Conservation (phyloP, 2,797 vertebrate genomes). For the Lophotriccus pileatus region DNA sequence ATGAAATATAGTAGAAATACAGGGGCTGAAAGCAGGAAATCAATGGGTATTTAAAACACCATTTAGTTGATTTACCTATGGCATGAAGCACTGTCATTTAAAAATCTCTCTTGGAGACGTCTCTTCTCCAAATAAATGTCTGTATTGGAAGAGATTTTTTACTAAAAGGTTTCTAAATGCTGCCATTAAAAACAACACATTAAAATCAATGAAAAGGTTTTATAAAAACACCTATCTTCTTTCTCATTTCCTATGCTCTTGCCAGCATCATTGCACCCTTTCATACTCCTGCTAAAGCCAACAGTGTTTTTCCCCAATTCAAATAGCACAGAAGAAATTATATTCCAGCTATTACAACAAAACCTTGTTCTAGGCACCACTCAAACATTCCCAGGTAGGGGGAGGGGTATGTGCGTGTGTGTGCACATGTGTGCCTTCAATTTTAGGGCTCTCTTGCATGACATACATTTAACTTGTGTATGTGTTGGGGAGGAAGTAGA, state of each 20-base stretch:
- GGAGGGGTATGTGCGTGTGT: no score
- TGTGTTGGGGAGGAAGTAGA: background rate
- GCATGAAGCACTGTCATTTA: constrained; percentile 12
- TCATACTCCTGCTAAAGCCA: background rate
- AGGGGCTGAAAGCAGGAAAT: background rate
- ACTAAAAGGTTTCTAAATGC: constrained; percentile 42
- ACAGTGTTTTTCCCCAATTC: background rate
- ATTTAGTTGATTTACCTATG: constrained; percentile 44
- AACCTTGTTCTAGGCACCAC: background rate
- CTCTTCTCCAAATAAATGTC: constrained; percentile 13
- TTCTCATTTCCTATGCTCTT: background rate
- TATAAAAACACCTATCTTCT: constrained; percentile 3
- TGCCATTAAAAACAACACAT: constrained; percentile 29
- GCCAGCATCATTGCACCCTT: background rate
- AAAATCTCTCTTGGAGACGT: background rate
- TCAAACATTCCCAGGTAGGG: rapidly evolving
- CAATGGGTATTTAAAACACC: constrained; percentile 16
- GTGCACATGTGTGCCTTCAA: background rate
- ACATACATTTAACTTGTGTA: background rate
- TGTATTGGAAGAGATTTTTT: constrained; percentile 10
- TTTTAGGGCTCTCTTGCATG: background rate
- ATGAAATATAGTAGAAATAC: constrained; percentile 10
- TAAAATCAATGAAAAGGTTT: constrained; percentile 54
- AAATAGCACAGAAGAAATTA: background rate
- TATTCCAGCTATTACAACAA: background rate